Conservation (phyloP, 2,888 invertebrate genomes). For the Rhamphomyia laevipes region DNA sequence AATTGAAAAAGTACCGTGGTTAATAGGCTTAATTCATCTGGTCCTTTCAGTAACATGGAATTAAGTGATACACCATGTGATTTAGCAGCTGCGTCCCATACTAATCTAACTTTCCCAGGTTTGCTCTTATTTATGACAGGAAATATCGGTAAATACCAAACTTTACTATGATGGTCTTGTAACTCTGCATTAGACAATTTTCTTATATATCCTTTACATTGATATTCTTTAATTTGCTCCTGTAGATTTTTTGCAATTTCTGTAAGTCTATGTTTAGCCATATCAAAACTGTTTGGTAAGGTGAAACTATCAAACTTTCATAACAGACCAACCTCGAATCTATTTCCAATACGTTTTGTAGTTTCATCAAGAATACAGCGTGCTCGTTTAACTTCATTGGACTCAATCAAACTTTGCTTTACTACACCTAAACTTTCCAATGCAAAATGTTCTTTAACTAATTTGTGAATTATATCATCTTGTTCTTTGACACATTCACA, state of each 20-base stretch:
- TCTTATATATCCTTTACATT: constrained; percentile 16
- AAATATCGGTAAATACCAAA: constrained; percentile 23
- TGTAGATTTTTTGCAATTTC: constrained; percentile 9
- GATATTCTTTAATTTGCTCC: constrained; percentile 12
- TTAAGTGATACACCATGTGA: constrained; percentile 21
- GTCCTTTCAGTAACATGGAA: constrained; percentile 22
- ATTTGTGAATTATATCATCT: constrained; percentile 5
- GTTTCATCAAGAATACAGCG: constrained; percentile 11
- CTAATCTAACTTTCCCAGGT: constrained; percentile 20
- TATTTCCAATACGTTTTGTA: constrained; percentile 5
- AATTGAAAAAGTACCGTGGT: constrained; percentile 28
- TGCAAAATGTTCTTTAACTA: constrained; percentile 3
- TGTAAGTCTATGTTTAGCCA: constrained; percentile 12
- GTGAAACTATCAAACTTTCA: constrained; percentile 15
- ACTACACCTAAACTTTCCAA: constrained; percentile 5
- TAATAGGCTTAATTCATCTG: constrained; percentile 24
- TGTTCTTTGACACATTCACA: constrained; percentile 1
- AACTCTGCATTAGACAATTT: constrained; percentile 12
- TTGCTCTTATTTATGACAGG: constrained; percentile 21
- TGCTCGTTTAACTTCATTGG: constrained; percentile 8
- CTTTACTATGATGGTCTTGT: constrained; percentile 2
- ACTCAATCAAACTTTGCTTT: constrained; percentile 1
- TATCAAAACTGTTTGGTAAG: constrained; percentile 11
- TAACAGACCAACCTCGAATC: constrained; percentile 16
- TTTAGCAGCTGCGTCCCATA: constrained; percentile 26